Base-by-base conservation (phyloP, 2,797 vertebrate genomes). In the Poecilia velifera region DNA sequence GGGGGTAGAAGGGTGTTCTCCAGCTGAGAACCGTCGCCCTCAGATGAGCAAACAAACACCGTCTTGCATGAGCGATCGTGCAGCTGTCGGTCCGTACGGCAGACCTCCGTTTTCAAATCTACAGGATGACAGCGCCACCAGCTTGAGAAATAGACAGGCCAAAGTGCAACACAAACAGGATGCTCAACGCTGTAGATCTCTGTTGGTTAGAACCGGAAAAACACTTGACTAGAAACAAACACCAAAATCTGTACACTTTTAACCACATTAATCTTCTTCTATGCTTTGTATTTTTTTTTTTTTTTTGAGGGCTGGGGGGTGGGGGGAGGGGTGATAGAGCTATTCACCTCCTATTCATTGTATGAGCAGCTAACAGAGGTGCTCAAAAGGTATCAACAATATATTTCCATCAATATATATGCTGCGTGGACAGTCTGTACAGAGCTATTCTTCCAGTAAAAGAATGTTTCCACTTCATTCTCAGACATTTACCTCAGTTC, bases 1-100 rank as follows among this genome's bases (percentile, higher is more conserved):
- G 34, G 34, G 34, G 34, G 34, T 0, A 31, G 34, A 34, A 34
- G 34, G 34, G 34, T 34, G 90, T n/a, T 2, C 43, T 72, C 43
- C 68, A 91, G 89, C 90, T 91, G 91, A 86, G 79, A 84, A 31
- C 55, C 74, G 70, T 91, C 88, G 73, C 72, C 68, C 81, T 73
- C 82, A 76, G 62, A 72, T 46, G 72, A 68, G 82, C 71, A 90
- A 72, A 88, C 47, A 91, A 13, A 86, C 62, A 73, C 64, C 77
- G 79, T 72, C 31, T 72, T 62, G 20, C 36, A 70, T 74, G 73
- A 80, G 74, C 80, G 74, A 71, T 34, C 34, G 59, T 70, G 45
- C 88, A 90, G 87, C 85, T 87, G 86, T 85, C 49, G 76, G 75
- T 85, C 74, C 76, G 34, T 74, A 70, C 75, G 78, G 71, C 80